Base-by-base conservation (phyloP, 2,888 invertebrate genomes). In the Nezara viridula region DNA sequence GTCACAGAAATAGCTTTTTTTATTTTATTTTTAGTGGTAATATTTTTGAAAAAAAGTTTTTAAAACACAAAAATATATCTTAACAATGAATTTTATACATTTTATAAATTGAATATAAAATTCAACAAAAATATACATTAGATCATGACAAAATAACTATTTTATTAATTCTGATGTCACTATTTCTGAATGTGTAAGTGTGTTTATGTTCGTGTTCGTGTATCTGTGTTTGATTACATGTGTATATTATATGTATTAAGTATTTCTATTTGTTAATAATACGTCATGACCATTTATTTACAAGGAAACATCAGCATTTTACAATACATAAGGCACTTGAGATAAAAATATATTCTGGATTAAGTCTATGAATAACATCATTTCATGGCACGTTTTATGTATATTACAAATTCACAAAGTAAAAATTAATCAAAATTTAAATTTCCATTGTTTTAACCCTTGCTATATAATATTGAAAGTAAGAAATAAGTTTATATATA, bases 321-420 rank as follows among this genome's bases (percentile, higher is more conserved):
- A 81, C 81, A 44, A 81, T 81, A 81, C 81, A 60, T 86, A 86
- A 86, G 86, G 86, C 86, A 86, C 86, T 86, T 55, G 16, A 55
- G 55, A 55, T 50, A 52, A 86, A 86, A 86, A 86, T 55, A 86
- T 86, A 52, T 37, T 52, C 40, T 86, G 86, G 86, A 50, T 44
- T 86, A 55, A 50, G 55, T 52, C 52, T 52, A 86, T 86, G 86
- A 86, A 86, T 86, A 86, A 86, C 50, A 60, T 86, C 52, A 52
- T 86, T 86, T 55, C 86, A 86, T 86, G 86, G 86, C 86, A 86
- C 86, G 16, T 55, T 50, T 86, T 21, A 52, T 55, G 55, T 86
- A 86, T 86, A 40, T 40, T 86, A 86, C 86, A 86, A 27, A 52
- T 37, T 81, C 81, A 81, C 32, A 66, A 66, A 66, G 66, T 66